Percentiles rank a stretch among this genome's conserved stretches.
These are phyloP conservation scores for Calonectris borealis DNA, from an alignment of 2,113 vertebrate species.

Conservation along the genomic window DNA sequence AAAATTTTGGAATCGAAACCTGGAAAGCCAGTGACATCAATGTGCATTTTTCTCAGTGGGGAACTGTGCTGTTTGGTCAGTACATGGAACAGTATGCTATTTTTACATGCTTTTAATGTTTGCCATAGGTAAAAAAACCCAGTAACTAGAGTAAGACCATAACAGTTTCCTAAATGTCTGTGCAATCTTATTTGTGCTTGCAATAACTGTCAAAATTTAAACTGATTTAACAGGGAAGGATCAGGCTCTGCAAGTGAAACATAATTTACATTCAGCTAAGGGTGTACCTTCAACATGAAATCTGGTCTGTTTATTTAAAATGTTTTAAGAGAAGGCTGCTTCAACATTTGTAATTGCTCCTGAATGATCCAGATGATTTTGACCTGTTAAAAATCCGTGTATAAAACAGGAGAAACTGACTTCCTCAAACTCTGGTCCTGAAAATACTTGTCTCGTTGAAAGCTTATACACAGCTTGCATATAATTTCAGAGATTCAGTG, in stretches of 20 bases:
- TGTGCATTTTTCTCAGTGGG: background rate
- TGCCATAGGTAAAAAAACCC: background rate
- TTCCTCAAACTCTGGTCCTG: background rate
- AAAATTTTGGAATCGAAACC: background rate
- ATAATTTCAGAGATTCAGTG: background rate
- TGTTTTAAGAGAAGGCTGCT: background rate
- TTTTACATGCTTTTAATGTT: slow-evolving; percentile 14
- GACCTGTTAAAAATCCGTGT: background rate
- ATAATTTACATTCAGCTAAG: background rate
- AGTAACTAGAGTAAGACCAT: background rate
- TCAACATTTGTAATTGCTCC: background rate
- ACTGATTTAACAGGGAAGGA: background rate
- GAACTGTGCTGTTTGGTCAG: background rate
- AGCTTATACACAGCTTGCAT: background rate
- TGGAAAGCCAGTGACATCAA: background rate
- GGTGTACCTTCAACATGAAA: background rate
- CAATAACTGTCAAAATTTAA: background rate
- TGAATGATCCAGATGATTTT: background rate
- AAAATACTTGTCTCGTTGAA: background rate
- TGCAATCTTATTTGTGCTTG: background rate
- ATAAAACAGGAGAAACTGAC: background rate
- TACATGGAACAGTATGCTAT: background rate
- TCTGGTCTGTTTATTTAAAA: background rate
- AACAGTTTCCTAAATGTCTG: background rate
- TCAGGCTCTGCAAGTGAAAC: background rate